Base-by-base conservation (phyloP, 1,140 invertebrate species). In the Coboldia fuscipes region DNA sequence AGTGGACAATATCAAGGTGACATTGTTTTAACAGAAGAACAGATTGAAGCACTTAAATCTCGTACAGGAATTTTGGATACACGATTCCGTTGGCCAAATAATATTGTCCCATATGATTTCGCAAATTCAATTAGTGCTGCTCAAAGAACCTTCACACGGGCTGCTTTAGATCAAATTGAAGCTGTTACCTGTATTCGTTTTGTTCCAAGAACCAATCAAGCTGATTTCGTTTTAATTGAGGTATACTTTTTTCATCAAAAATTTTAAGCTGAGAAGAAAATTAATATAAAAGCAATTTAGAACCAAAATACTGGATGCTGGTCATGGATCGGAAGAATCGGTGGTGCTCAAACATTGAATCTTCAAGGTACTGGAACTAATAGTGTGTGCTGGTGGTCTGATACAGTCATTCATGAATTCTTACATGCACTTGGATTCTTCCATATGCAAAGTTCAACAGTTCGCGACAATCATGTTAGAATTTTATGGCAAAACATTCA, bases 241-340 rank as follows among this genome's bases (percentile, higher is more conserved):
- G n/a, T n/a, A n/a, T n/a, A n/a, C n/a, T n/a, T n/a, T n/a, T n/a
- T n/a, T n/a, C n/a, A n/a, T n/a, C n/a, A n/a, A n/a, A n/a, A n/a
- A 24, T 24, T 8, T 8, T 24, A 8, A n/a, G 23, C 7, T 8
- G 5, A 13, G 69, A 80, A 35, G 48, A 26, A 1, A 74, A 81
- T 48, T 82, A n/a, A 24, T 8, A 8, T 79, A 46, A 56, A 82
- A 15, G 51, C 63, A 3, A 72, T 82, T 24, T 66, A 61, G 0
- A 73, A 62, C 31, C 55, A 57, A 2, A 67, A 66, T 14, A 68
- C 67, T 1, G 82, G 82, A 2, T 88, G 82, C 47, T 84, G 78
- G 76, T 78, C 75, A 8, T 70, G 65, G 40, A 70, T 83, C 3
- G 80, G 79, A 1, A 58, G 66, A 1, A 53, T 71, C 5, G 75